Percentiles rank a stretch among this genome's conserved stretches.
These are phyloP conservation scores for Gyps fulvus DNA, from an alignment of 2,113 vertebrate species.

Conservation along the genomic window DNA sequence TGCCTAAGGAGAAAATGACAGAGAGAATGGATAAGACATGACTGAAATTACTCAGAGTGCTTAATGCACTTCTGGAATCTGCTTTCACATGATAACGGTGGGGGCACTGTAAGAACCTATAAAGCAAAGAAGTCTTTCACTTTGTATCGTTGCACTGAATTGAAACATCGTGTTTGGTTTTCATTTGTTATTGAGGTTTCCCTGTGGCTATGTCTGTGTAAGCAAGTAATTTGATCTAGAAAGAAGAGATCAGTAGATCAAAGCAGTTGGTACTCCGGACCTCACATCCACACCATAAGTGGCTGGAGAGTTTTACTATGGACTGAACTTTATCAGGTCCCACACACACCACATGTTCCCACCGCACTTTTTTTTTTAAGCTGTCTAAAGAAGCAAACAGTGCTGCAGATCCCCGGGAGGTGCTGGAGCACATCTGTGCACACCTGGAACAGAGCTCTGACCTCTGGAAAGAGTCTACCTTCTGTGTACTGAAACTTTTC, in stretches of 20 bases:
- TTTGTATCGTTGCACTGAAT: neutral
- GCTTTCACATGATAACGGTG: neutral
- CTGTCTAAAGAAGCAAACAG: neutral
- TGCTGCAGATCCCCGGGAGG: neutral
- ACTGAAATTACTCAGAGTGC: neutral
- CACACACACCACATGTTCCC: neutral
- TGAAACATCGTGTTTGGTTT: neutral
- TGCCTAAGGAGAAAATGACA: neutral
- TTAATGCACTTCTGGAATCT: neutral
- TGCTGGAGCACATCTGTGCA: neutral
- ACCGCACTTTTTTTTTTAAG: fast-evolving
- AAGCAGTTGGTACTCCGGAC: neutral
- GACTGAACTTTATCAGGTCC: neutral
- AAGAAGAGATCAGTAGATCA: neutral
- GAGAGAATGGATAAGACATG: neutral
- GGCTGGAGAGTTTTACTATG: neutral
- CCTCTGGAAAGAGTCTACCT: neutral
- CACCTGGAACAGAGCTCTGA: neutral
- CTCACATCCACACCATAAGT: neutral
- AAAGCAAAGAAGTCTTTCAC: neutral
- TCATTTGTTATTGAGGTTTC: neutral
- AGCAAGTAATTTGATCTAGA: neutral
- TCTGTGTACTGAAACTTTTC: neutral
- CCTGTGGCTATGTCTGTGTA: neutral
- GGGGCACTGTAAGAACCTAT: neutral